Conservation (phyloP, 64 coral and sea anemone species). For the Astreopora myriophthalma region DNA sequence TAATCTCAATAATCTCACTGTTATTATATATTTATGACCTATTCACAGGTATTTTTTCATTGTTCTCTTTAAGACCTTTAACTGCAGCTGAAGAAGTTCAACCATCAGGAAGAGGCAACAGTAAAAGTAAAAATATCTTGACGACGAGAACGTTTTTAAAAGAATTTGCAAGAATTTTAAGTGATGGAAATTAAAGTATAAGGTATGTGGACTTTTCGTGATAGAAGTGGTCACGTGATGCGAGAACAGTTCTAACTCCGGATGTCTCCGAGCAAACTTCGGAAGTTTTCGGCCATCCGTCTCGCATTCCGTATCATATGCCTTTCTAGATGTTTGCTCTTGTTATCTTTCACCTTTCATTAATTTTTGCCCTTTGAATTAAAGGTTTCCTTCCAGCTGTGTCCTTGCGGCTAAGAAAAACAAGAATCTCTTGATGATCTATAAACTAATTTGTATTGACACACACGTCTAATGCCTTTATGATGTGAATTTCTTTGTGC, state of each 20-base stretch:
- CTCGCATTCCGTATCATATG: neutral
- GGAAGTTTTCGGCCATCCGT: neutral
- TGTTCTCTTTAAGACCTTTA: neutral
- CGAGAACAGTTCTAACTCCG: no score
- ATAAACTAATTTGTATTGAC: neutral
- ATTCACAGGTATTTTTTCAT: neutral
- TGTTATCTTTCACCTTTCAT: no score
- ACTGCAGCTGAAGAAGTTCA: neutral
- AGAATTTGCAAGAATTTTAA: neutral
- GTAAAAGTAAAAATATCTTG: slow-evolving; percentile 33
- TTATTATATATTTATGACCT: no score
- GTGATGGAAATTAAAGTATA: no score
- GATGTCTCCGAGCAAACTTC: neutral
- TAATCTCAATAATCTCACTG: neutral
- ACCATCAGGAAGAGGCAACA: neutral
- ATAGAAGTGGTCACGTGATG: neutral
- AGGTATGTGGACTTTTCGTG: neutral
- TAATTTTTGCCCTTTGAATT: neutral
- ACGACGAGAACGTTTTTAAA: neutral
- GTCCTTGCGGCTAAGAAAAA: neutral
- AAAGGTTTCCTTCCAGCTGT: neutral
- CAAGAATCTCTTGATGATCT: neutral
- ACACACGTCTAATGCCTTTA: neutral
- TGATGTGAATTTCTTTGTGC: no score
- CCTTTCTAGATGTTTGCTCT: no score